Conservation (phyloP, 1,140 invertebrate genomes). For the Lerema accius region DNA sequence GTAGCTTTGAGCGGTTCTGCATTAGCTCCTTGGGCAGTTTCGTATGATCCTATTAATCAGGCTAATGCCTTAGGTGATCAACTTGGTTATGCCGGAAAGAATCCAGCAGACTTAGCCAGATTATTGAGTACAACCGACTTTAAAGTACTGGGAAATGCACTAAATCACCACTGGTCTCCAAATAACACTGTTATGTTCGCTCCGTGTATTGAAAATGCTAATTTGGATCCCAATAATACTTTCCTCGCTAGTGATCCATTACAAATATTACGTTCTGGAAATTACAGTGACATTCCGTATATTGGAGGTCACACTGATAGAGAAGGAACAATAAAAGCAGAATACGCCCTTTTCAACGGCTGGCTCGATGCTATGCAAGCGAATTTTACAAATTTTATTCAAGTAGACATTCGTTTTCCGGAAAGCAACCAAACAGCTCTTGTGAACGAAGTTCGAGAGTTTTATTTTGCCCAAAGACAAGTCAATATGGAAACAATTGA, state of each 20-base stretch:
- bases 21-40: constrained; percentile 86
- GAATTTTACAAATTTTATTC: constrained; percentile 65
- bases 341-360: constrained; percentile 43
- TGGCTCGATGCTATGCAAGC: constrained; percentile 62
- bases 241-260: constrained; percentile 61
- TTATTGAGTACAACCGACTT: constrained; percentile 46
- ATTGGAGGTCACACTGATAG: constrained; percentile 61
- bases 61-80: constrained; percentile 58
- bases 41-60: constrained; percentile 81
- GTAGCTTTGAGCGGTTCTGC: constrained; percentile 85
- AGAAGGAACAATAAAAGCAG: constrained; percentile 66
- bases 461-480: constrained; percentile 57
- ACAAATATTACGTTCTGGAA: constrained; percentile 57
- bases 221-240: constrained; percentile 49
- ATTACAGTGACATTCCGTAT: constrained; percentile 64
- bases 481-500: constrained; percentile 62
- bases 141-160: constrained; percentile 42
- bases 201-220: constrained; percentile 63
- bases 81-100: constrained; percentile 54
- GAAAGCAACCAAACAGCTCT: constrained; percentile 43
- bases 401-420: constrained; percentile 54
- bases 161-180: constrained; percentile 54
- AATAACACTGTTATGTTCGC: constrained; percentile 67
- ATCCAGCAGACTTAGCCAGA: constrained; percentile 48
- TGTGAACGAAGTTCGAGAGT: constrained; percentile 50